A percentile compares a stretch with the other conserved stretches of the same genome.
Conservation (phyloP, 1,140 invertebrate genomes). For the Carcinoscorpius rotundicauda region DNA sequence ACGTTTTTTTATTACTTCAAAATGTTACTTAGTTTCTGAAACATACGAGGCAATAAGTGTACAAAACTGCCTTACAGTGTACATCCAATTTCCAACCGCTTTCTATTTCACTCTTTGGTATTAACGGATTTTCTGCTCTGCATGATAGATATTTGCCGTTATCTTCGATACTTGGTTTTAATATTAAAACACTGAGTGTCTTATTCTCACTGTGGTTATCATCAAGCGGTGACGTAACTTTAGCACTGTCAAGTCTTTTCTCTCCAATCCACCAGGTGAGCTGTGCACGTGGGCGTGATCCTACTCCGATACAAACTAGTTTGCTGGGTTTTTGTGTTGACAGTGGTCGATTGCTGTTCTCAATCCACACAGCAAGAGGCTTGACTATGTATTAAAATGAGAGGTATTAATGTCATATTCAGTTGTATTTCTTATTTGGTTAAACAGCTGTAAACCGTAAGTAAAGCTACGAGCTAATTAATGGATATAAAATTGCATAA, state of each 20-base stretch:
- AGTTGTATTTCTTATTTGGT: no score
- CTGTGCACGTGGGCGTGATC: conserved; percentile 65
- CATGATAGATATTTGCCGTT: conserved; percentile 68
- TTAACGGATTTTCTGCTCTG: conserved; percentile 56
- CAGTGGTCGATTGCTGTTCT: conserved; percentile 47
- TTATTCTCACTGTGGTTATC: conserved; percentile 49
- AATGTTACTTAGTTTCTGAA: no score
- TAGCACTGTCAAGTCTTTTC: conserved; percentile 36
- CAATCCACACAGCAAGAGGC: no score
- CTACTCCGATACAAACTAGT: conserved; percentile 66
- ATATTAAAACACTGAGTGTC: conserved; percentile 51
- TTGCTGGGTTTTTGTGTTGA: conserved; percentile 68
- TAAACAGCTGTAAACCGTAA: no score
- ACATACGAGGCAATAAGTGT: no score
- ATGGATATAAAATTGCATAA: no score
- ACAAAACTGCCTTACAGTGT: conserved; percentile 51
- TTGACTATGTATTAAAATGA: no score
- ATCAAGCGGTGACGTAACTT: conserved; percentile 1
- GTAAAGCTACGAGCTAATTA: no score
- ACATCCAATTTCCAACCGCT: conserved; percentile 75
- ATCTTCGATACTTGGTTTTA: conserved; percentile 59
- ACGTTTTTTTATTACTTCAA: no score
- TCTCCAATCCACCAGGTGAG: conserved; percentile 68
- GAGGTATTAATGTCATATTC: no score
- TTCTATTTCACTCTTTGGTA: conserved; percentile 59